These are phyloP conservation scores for Pocillopora grandis DNA, from an alignment of 92 coral and sea anemone species.

Conservation along the genomic window DNA sequence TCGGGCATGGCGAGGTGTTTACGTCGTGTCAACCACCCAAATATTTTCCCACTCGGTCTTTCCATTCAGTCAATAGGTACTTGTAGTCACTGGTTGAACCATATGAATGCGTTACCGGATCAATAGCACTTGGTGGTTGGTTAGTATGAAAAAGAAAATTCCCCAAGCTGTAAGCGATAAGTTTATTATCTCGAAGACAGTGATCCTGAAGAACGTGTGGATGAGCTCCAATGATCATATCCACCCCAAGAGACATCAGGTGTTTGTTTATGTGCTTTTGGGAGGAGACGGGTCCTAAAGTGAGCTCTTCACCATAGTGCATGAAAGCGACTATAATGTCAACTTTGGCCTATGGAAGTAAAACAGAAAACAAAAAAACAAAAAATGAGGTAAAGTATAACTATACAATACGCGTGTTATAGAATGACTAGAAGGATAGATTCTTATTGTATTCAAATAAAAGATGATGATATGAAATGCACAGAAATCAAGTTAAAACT, in stretches of 20 bases:
- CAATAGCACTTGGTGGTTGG: not conserved
- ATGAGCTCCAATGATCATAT: conserved; percentile 56
- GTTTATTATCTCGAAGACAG: too few species aligned
- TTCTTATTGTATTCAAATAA: too few species aligned
- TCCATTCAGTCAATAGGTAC: too few species aligned
- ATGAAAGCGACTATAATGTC: conserved; percentile 63
- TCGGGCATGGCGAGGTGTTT: too few species aligned
- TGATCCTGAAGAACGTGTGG: too few species aligned
- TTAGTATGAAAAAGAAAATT: conserved; percentile 45
- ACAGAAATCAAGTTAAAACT: too few species aligned
- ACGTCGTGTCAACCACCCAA: too few species aligned
- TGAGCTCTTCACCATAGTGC: conserved; percentile 65
- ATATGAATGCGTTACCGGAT: conserved; percentile 1
- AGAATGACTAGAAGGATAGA: too few species aligned
- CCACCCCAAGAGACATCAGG: conserved; percentile 60
- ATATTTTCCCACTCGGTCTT: too few species aligned
- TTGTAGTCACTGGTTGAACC: not conserved
- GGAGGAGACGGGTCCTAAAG: conserved; percentile 11
- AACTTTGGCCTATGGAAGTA: conserved; percentile 14
- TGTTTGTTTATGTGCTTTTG: conserved; percentile 39
- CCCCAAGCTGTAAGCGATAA: conserved; percentile 66
- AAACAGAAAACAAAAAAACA: too few species aligned
- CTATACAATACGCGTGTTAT: not conserved
- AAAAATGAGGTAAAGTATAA: not conserved
- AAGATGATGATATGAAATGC: too few species aligned